Evolutionary conservation across 2,797 vertebrate species (phyloP).

Genomic region (Tapirus indicus): DNA sequence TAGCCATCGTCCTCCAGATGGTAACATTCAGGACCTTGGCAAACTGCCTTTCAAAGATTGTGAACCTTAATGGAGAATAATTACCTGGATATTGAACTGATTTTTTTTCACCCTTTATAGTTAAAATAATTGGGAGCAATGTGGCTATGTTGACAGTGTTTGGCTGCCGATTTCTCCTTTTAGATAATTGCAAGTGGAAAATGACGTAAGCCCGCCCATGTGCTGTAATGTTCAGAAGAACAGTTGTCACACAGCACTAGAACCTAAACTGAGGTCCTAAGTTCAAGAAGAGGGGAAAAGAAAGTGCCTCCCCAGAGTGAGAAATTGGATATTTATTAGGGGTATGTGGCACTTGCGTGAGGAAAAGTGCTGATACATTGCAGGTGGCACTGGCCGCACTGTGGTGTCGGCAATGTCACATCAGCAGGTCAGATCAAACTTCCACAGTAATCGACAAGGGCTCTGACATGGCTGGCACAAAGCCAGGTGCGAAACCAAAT

Average conservation of each 20-base stretch:
- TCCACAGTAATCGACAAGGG: not conserved
- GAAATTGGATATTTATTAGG: conserved; percentile 31
- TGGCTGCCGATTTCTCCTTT: not conserved
- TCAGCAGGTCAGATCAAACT: conserved; percentile 53
- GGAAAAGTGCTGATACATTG: conserved; percentile 63
- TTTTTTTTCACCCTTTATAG: not conserved
- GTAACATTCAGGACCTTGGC: not conserved
- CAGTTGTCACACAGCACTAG: not conserved
- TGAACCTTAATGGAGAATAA: conserved; percentile 54
- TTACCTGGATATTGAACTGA: conserved; percentile 40
- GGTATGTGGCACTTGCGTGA: not conserved
- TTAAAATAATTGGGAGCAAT: conserved; percentile 48
- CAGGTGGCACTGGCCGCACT: not conserved
- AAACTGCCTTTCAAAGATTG: conserved; percentile 37
- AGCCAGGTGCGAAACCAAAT: conserved; percentile 52
- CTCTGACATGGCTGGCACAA: conserved; percentile 9
- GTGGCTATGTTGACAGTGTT: not conserved
- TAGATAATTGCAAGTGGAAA: not conserved
- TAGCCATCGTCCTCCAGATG: conserved; percentile 50
- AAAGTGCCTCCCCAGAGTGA: conserved; percentile 18
- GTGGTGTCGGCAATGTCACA: conserved; percentile 58
- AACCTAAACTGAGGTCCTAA: not conserved
- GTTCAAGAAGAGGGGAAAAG: conserved; percentile 49
- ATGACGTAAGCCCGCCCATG: not conserved
- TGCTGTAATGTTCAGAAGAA: not conserved